phyloP scores from a whole-genome alignment of 2,888 invertebrate genomes.

The Conchocele bisecta region DNA sequence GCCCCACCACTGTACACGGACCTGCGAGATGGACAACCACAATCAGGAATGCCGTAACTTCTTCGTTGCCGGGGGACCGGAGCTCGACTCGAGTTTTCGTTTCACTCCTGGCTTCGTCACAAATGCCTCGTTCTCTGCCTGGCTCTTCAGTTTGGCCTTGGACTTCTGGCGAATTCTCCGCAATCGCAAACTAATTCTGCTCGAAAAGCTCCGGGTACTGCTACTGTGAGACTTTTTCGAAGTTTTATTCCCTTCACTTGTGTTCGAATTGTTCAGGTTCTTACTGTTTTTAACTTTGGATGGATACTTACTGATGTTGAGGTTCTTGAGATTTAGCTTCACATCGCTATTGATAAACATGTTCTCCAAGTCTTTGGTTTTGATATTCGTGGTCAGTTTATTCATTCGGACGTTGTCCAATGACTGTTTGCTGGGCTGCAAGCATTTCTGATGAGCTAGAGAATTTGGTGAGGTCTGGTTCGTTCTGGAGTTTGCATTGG shows the following conservation, averaged over 20 bases:
- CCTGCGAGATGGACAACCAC: neutral
- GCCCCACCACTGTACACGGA: neutral
- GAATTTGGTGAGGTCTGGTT: slow-evolving; percentile 3
- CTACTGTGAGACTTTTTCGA: slow-evolving; percentile 29
- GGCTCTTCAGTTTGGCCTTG: slow-evolving; percentile 12
- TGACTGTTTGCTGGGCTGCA: slow-evolving; percentile 37
- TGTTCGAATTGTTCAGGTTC: slow-evolving; percentile 44
- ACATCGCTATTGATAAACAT: slow-evolving; percentile 38
- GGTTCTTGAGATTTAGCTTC: slow-evolving; percentile 39
- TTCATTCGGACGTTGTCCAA: slow-evolving; percentile 37
- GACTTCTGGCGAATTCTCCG: slow-evolving; percentile 45
- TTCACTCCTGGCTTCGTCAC: slow-evolving; percentile 52
- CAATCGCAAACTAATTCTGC: slow-evolving; percentile 52
- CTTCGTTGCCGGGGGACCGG: slow-evolving; percentile 50
- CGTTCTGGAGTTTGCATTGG: slow-evolving; percentile 3
- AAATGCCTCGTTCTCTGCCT: slow-evolving; percentile 58
- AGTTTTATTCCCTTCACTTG: slow-evolving; percentile 23
- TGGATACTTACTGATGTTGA: slow-evolving; percentile 35
- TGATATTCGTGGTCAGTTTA: neutral
- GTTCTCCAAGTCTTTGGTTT: slow-evolving; percentile 42
- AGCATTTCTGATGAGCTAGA: slow-evolving; percentile 31
- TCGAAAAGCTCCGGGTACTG: slow-evolving; percentile 42
- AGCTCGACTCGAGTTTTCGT: slow-evolving; percentile 54
- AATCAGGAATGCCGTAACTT: slow-evolving; percentile 56
- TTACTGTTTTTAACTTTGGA: slow-evolving; percentile 6